A percentile compares a stretch with the other conserved stretches of the same genome.
These are phyloP conservation scores for Gnathonemus longibarbis DNA, from an alignment of 2,113 vertebrate genomes.

Conservation along the genomic window DNA sequence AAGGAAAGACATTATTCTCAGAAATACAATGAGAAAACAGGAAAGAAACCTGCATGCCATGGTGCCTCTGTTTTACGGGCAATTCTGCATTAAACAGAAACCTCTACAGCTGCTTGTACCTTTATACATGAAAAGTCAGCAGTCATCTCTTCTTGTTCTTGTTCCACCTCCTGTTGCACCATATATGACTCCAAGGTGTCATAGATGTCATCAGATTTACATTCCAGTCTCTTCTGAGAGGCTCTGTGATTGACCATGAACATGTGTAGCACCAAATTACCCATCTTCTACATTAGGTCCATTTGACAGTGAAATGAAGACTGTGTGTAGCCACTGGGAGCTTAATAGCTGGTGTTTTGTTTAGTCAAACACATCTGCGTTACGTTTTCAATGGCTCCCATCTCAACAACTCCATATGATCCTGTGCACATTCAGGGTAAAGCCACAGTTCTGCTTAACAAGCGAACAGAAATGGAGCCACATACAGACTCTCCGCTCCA, in stretches of 20 bases:
- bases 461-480: background rate
- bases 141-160: background rate
- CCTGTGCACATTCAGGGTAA: background rate
- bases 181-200: slow-evolving; percentile 14
- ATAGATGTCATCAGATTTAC: slow-evolving; percentile 12
- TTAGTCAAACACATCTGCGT: background rate
- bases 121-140: slow-evolving; percentile 26
- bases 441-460: background rate
- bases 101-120: slow-evolving; percentile 14
- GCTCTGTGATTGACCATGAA: background rate
- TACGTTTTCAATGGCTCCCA: background rate
- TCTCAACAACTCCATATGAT: background rate
- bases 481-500: background rate
- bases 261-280: background rate
- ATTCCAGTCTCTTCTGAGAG: background rate
- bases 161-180: background rate
- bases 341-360: background rate
- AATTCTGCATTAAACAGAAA: background rate
- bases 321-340: background rate
- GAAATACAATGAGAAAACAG: background rate
- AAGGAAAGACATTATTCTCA: background rate
- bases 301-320: background rate
- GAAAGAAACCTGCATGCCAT: background rate
- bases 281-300: background rate
- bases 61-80: background rate